Evolutionary conservation across 2,113 vertebrate species (phyloP).

Genomic region (Sinocyclocheilus anophthalmus): DNA sequence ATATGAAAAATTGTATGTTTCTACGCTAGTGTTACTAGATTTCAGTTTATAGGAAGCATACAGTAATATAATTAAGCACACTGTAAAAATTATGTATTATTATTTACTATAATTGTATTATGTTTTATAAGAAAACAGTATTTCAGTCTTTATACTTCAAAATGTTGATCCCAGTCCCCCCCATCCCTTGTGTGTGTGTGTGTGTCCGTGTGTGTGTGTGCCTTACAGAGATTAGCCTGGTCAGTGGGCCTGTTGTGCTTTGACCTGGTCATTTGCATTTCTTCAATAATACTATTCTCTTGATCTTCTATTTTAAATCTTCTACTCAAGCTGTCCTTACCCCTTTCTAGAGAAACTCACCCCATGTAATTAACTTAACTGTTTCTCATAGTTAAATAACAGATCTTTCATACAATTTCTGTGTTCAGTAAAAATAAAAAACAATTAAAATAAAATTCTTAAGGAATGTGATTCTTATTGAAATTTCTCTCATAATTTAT

Average conservation of each 20-base stretch:
- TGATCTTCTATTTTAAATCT: neutral
- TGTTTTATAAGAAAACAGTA: neutral
- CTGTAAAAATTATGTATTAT: too few relatives aligned
- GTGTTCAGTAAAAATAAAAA: neutral
- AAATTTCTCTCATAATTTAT: neutral
- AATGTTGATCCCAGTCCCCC: too few relatives aligned
- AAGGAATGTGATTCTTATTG: neutral
- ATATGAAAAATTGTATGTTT: too few relatives aligned
- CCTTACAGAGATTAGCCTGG: conserved; percentile 53
- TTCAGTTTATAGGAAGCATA: too few relatives aligned
- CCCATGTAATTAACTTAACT: neutral
- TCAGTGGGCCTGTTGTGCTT: conserved; percentile 49
- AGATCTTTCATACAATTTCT: neutral
- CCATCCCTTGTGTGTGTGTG: conserved; percentile 1
- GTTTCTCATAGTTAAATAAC: neutral
- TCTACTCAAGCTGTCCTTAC: neutral
- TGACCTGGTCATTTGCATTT: conserved; percentile 54
- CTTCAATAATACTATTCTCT: conserved; percentile 36
- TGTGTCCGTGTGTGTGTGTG: conserved; percentile 9
- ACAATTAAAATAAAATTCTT: neutral
- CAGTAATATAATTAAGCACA: too few relatives aligned
- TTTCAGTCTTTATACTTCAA: neutral
- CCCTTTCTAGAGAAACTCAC: neutral
- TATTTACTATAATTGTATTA: too few relatives aligned
- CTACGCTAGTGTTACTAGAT: too few relatives aligned